Evolutionary conservation across 1,140 invertebrate species (phyloP).

Genomic region (Protaetia brevitarsis): DNA sequence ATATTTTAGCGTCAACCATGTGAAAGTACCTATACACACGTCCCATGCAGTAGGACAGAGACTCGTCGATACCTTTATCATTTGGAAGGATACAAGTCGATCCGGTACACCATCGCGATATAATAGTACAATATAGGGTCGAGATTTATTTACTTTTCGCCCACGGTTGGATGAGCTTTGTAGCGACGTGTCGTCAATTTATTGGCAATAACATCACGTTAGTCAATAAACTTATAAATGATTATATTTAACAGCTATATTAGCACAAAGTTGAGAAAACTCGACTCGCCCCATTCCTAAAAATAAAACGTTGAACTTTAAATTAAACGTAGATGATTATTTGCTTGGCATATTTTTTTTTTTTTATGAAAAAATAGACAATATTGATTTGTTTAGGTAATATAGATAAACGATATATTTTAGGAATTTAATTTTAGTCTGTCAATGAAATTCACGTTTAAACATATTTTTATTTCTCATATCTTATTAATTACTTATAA

Average conservation of each 20-base stretch:
- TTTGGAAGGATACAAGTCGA: constrained; percentile 12
- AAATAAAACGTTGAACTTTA: too few relatives aligned
- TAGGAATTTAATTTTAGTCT: too few relatives aligned
- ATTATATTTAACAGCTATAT: background rate
- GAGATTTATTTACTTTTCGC: constrained; percentile 4
- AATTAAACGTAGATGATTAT: too few relatives aligned
- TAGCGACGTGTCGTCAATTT: constrained; percentile 1
- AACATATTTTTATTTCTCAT: too few relatives aligned
- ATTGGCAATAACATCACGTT: constrained; percentile 13
- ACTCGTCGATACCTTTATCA: background rate
- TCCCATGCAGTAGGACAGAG: constrained; percentile 15
- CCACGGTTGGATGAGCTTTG: background rate
- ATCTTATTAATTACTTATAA: too few relatives aligned
- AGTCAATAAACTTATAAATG: background rate
- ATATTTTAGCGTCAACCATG: constrained; percentile 24
- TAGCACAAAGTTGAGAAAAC: background rate
- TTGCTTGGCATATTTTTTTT: too few relatives aligned
- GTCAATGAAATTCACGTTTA: too few relatives aligned
- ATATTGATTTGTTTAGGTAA: too few relatives aligned
- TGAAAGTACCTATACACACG: background rate
- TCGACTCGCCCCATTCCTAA: too few relatives aligned
- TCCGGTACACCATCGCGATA: background rate
- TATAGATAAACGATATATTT: too few relatives aligned
- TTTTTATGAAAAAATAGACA: too few relatives aligned
- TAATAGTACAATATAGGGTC: constrained; percentile 11